These are phyloP conservation scores for Dryomyza anilis DNA, from an alignment of 2,888 invertebrate species.

Conservation along the genomic window DNA sequence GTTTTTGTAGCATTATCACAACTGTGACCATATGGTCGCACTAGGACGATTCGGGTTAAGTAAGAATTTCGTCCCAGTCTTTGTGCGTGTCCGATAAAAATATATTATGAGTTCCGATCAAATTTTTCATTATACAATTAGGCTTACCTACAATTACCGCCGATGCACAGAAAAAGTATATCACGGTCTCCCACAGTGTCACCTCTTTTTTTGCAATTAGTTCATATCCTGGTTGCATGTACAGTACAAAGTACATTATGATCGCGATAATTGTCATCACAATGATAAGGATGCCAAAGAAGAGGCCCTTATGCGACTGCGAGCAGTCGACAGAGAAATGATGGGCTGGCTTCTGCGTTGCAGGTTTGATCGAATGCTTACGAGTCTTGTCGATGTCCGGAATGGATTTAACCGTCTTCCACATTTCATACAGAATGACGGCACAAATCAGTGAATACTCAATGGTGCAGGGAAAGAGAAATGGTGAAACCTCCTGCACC, in stretches of 20 bases:
- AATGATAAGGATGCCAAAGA: slow-evolving; percentile 75
- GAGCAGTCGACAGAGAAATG: slow-evolving; percentile 84
- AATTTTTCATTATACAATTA: too few relatives aligned
- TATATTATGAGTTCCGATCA: too few relatives aligned
- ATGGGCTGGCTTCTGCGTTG: slow-evolving; percentile 62
- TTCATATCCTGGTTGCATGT: slow-evolving; percentile 68
- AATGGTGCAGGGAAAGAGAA: slow-evolving; percentile 86
- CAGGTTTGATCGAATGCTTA: slow-evolving; percentile 55
- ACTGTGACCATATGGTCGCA: too few relatives aligned
- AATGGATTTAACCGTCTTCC: slow-evolving; percentile 78
- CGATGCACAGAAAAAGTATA: slow-evolving; percentile 72
- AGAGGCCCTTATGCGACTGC: slow-evolving; percentile 80
- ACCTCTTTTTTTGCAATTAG: slow-evolving; percentile 74
- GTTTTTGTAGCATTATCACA: too few relatives aligned
- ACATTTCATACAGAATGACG: slow-evolving; percentile 87
- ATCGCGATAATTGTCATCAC: slow-evolving; percentile 84
- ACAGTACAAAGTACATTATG: slow-evolving; percentile 88
- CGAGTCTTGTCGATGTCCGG: slow-evolving; percentile 63
- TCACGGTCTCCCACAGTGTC: slow-evolving; percentile 75
- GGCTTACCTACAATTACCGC: slow-evolving; percentile 64
- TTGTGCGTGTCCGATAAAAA: too few relatives aligned
- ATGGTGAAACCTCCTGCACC: slow-evolving; percentile 74
- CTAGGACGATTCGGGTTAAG: too few relatives aligned
- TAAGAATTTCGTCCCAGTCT: too few relatives aligned
- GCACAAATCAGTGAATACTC: slow-evolving; percentile 92